Percentiles rank a stretch among this genome's conserved stretches.
Evolutionary conservation across 2,113 vertebrate species (phyloP).

Genomic region (Damaliscus lunatus): DNA sequence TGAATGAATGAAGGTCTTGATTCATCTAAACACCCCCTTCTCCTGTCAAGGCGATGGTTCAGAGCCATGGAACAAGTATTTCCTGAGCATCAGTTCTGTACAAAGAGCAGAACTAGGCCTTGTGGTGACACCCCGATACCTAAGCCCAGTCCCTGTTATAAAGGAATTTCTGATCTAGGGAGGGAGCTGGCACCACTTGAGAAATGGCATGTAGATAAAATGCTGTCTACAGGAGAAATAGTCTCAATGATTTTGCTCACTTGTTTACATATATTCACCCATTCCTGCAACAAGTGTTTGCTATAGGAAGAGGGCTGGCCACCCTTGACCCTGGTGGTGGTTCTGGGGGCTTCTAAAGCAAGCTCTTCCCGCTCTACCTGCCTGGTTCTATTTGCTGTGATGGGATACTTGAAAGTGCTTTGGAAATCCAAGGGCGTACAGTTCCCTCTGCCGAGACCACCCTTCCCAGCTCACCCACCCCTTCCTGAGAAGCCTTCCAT

Average conservation of each 20-base stretch:
- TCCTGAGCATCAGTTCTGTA: not conserved
- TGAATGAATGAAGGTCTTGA: not conserved
- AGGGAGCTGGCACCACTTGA: not conserved
- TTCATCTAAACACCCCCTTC: not conserved
- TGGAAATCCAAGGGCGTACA: not conserved
- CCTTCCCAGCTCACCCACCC: not conserved
- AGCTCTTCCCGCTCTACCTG: not conserved
- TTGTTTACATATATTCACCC: accelerated
- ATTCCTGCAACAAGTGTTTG: not conserved
- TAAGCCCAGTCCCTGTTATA: not conserved
- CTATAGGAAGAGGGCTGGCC: not conserved
- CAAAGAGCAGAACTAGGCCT: not conserved
- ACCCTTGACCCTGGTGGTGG: not conserved
- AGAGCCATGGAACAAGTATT: not conserved
- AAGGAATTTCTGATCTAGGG: not conserved
- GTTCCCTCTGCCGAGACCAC: not conserved
- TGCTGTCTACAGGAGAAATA: not conserved
- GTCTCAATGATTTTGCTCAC: not conserved
- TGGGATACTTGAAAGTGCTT: not conserved
- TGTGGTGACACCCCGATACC: not conserved
- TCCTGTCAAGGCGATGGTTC: not conserved
- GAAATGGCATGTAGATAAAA: not conserved
- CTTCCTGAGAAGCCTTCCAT: not conserved
- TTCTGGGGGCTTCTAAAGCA: not conserved
- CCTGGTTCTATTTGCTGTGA: not conserved